These are phyloP conservation scores for Galaxias olidus DNA, from an alignment of 2,797 vertebrate species.

Conservation along the genomic window DNA sequence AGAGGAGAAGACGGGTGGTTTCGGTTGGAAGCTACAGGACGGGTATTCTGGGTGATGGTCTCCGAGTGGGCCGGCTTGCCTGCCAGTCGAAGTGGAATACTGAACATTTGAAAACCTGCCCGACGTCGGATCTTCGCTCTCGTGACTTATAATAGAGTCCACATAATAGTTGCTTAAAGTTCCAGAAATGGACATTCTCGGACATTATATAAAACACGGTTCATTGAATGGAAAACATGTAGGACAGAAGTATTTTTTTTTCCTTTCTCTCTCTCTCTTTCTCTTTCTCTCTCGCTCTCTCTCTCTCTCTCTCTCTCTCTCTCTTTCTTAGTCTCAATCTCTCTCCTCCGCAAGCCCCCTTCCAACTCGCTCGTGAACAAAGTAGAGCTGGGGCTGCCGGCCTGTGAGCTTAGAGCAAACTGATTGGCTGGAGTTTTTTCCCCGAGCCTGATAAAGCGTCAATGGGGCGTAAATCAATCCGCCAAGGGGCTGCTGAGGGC, in stretches of 20 bases:
- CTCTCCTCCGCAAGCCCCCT: conserved; percentile 77
- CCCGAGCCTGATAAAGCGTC: conserved; percentile 93
- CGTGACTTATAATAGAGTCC: conserved; percentile 98
- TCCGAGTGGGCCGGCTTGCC: conserved; percentile 79
- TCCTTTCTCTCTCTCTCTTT: conserved; percentile 47
- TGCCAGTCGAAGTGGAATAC: conserved; percentile 82
- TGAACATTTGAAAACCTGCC: conserved; percentile 87
- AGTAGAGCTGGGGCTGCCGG: conserved; percentile 86
- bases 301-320: too few relatives aligned
- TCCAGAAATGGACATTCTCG: conserved; percentile 98
- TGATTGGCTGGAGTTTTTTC: conserved; percentile 97
- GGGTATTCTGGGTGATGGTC: conserved; percentile 93
- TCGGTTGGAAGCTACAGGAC: conserved; percentile 97
- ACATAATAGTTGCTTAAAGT: conserved; percentile 99
- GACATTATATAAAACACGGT: conserved; percentile 91
- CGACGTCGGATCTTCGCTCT: conserved; percentile 89
- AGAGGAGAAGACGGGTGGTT: conserved; percentile 90
- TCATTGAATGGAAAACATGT: conserved; percentile 81
- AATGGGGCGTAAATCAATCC: conserved; percentile 92
- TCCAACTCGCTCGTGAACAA: conserved; percentile 90
- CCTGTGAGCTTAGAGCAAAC: conserved; percentile 84
- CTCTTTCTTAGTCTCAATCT: too few relatives aligned
- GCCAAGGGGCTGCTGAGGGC: conserved; percentile 79
- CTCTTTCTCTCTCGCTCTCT: too few relatives aligned
- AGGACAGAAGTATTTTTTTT: conserved; percentile 81